Evolutionary conservation across 1,140 invertebrate genomes (phyloP).

Genomic region (Camponotus vicinus): DNA sequence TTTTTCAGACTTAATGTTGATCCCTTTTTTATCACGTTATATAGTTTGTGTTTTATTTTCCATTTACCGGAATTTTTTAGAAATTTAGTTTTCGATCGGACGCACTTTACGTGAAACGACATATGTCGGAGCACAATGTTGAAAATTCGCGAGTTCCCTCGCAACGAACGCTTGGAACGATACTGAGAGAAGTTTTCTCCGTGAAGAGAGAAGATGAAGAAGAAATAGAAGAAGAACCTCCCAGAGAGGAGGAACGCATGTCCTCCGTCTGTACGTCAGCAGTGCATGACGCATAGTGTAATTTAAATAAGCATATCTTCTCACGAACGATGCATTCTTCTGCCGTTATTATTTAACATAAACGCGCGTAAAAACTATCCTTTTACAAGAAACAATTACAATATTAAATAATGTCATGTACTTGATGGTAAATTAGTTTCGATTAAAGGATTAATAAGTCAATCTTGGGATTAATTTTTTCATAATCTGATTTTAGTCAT

Average conservation of each 20-base stretch:
- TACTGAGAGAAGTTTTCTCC: slow-evolving; percentile 63
- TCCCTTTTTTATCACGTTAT: background rate
- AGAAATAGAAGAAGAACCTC: slow-evolving; percentile 65
- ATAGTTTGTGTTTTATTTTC: background rate
- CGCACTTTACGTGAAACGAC: background rate
- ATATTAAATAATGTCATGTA: background rate
- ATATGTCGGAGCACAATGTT: slow-evolving; percentile 2
- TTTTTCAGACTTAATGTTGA: background rate
- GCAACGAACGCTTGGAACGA: slow-evolving; percentile 61
- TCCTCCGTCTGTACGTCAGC: slow-evolving; percentile 60
- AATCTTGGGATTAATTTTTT: background rate
- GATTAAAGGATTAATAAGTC: background rate
- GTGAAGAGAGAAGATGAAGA: slow-evolving; percentile 50
- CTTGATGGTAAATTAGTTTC: background rate
- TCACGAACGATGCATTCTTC: background rate
- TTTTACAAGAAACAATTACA: background rate
- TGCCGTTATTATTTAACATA: background rate
- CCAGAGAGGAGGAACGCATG: slow-evolving; percentile 49
- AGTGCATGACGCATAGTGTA: slow-evolving; percentile 49
- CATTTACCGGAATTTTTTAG: background rate
- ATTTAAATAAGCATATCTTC: slow-evolving; percentile 41
- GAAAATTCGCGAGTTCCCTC: slow-evolving; percentile 52
- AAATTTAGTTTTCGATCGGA: background rate
- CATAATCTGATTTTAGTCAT: background rate
- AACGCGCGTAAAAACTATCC: background rate